Evolutionary conservation across 1,140 invertebrate species (phyloP), one percentile per base, ranked within the genome.

Genomic region (Wasmannia auropunctata): DNA sequence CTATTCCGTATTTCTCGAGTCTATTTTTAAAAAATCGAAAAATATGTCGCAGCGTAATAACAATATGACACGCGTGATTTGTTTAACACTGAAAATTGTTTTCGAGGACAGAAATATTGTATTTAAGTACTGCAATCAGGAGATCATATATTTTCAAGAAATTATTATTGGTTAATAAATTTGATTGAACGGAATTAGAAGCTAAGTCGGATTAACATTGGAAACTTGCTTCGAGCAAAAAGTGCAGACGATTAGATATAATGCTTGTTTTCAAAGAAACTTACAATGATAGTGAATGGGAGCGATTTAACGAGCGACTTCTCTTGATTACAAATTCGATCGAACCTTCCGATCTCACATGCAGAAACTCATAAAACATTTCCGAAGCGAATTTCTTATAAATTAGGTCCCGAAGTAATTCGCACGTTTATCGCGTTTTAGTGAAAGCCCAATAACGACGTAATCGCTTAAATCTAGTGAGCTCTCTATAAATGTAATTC

Each of bases 381-480:
- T 11, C 49, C 37, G 54, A 74, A 74, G 40, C 37, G 5, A 83
- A 58, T 83, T 60, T 72, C 67, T 34, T 25, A 46, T 72, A 83
- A 83, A 74, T 56, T 19, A 60, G 11, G 28, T 83, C 25, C 4
- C 67, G 37, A 31, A 83, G 37, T 70, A 60, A 72, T 83, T 14
- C 37, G 28, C 25, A 40, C 67, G 51, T 74, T 81, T 72, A 81
- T 83, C 67, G 28, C 37, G 62, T 72, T 81, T 51, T 56, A 72
- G 51, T 19, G 5, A 46, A n/a, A 74, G 60, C 34, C 67, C 51
- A 83, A 83, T 81, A 58, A 81, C 67, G 28, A 46, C 10, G 49
- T 83, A 74, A 83, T 83, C 67, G 40, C 51, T 83, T 74, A 74
- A 83, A 83, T 81, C 51, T 81, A 81, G 65, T 60, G 79, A 83